phyloP scores from a whole-genome alignment of 2,113 vertebrate genomes.

The Apodemus speciosus region DNA sequence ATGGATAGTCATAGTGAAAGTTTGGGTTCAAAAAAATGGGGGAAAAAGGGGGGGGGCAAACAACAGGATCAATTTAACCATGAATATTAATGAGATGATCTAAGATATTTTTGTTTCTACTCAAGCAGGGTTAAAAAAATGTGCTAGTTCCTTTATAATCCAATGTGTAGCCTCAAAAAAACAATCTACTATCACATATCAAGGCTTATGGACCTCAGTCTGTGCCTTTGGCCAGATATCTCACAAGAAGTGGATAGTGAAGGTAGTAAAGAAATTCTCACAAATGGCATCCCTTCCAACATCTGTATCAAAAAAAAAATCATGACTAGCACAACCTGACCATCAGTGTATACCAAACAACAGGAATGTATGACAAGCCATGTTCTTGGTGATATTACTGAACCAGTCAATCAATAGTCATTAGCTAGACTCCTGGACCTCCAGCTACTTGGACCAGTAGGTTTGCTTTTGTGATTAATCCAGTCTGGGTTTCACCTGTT shows the following conservation, averaged over 20 bases:
- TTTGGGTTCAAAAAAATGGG: neutral
- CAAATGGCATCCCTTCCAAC: neutral
- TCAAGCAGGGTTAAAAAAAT: neutral
- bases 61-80: neutral
- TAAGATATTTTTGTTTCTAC: neutral
- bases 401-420: neutral
- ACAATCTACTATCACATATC: neutral
- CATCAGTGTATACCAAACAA: neutral
- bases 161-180: constrained; percentile 3
- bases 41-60: no score
- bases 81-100: neutral
- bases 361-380: neutral
- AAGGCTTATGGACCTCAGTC: neutral
- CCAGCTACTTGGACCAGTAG: neutral
- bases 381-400: neutral
- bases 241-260: neutral
- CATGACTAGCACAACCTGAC: neutral
- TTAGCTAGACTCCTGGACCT: neutral
- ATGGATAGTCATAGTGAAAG: neutral
- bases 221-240: neutral
- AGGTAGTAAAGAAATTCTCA: neutral
- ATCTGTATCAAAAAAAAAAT: neutral
- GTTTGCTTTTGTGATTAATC: neutral
- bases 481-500: neutral
- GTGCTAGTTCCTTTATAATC: neutral